Evolutionary conservation across 2,888 invertebrate species (phyloP).

Genomic region (Cryptocephalus moraei): DNA sequence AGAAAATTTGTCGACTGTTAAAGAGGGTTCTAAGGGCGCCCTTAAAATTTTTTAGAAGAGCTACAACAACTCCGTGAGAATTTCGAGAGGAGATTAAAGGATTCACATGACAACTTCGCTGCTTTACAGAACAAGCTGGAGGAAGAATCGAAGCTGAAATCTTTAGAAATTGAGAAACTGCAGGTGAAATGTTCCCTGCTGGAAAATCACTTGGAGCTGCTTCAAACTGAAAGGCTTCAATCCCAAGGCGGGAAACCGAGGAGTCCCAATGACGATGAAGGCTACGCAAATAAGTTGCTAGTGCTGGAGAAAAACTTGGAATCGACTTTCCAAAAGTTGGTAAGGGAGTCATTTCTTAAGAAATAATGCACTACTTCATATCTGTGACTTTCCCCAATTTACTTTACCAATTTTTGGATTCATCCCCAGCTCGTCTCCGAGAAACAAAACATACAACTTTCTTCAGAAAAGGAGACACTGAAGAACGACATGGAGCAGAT

Average conservation of each 20-base stretch:
- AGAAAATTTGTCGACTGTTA: too few species aligned
- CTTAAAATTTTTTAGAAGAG: too few species aligned
- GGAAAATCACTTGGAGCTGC: slow-evolving; percentile 41
- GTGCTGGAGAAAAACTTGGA: slow-evolving; percentile 47
- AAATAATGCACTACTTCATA: too few species aligned
- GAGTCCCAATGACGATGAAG: too few species aligned
- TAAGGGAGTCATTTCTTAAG: slow-evolving; percentile 20
- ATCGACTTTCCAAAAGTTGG: slow-evolving; percentile 49
- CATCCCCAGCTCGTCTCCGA: slow-evolving; percentile 43
- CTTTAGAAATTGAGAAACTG: slow-evolving; percentile 43
- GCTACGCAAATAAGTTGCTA: slow-evolving; percentile 27
- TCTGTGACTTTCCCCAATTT: not conserved
- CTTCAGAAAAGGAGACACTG: slow-evolving; percentile 48
- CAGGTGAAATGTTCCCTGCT: slow-evolving; percentile 45
- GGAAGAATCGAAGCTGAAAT: slow-evolving; percentile 47
- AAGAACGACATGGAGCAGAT: slow-evolving; percentile 48
- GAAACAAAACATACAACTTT: slow-evolving; percentile 46
- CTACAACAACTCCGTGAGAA: too few species aligned
- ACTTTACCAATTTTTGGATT: not conserved
- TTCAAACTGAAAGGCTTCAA: slow-evolving; percentile 27
- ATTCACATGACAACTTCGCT: too few species aligned
- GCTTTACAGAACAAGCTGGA: slow-evolving; percentile 29
- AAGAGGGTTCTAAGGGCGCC: too few species aligned
- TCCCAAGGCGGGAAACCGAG: too few species aligned
- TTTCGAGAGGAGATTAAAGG: too few species aligned